These are phyloP conservation scores for Anarrhichthys ocellatus DNA, from an alignment of 2,113 vertebrate species.

Conservation along the genomic window DNA sequence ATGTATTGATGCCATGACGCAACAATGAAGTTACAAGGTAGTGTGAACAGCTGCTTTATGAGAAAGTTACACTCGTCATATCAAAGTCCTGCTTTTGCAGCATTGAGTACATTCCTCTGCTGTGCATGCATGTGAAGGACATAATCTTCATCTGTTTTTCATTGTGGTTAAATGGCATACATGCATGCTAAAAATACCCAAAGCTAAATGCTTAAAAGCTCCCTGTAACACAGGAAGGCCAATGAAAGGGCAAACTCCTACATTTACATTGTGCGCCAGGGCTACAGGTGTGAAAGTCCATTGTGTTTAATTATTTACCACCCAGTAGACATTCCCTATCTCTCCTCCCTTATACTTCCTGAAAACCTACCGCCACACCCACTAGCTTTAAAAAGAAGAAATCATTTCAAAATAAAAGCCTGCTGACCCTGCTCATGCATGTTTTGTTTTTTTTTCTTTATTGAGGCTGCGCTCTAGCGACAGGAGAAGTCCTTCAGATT, in stretches of 20 bases:
- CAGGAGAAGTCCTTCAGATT: not conserved
- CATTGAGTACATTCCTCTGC: not conserved
- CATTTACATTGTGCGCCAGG: conserved; percentile 65
- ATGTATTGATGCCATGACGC: not conserved
- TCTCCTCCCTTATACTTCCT: conserved; percentile 70
- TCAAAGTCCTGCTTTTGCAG: conserved; percentile 8
- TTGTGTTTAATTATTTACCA: conserved; percentile 85
- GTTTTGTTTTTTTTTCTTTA: conserved; percentile 9
- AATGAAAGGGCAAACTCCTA: conserved; percentile 67
- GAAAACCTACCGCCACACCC: conserved; percentile 42
- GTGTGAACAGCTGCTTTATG: not conserved
- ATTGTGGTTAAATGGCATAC: conserved; percentile 38
- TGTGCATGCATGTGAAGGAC: not conserved
- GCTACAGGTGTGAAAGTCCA: conserved; percentile 84
- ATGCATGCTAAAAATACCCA: conserved; percentile 57
- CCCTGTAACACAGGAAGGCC: conserved; percentile 64
- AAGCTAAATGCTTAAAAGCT: conserved; percentile 38
- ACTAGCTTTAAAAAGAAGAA: not conserved
- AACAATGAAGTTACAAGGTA: not conserved
- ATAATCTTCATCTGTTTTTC: not conserved
- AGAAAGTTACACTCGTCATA: not conserved
- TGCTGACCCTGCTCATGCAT: not conserved
- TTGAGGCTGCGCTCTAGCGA: not conserved
- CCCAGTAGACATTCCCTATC: conserved; percentile 65
- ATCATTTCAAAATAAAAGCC: not conserved